These are phyloP conservation scores for Nebria ingens DNA, from an alignment of 1,140 invertebrate species.

Conservation along the genomic window DNA sequence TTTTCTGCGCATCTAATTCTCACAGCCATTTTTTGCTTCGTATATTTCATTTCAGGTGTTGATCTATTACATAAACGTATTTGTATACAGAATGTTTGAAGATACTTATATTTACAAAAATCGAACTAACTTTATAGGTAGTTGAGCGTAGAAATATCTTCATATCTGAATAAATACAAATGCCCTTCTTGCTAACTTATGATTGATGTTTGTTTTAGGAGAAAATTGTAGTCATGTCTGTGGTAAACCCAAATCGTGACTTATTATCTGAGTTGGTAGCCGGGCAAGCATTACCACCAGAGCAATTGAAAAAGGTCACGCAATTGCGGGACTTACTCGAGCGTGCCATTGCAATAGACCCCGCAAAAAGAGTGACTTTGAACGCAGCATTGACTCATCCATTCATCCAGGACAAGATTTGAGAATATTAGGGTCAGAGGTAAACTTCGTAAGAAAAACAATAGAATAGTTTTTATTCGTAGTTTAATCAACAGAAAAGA, in stretches of 20 bases:
- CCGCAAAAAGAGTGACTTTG: constrained; percentile 82
- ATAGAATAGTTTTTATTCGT: not conserved
- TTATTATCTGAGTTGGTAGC: constrained; percentile 79
- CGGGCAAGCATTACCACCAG: constrained; percentile 76
- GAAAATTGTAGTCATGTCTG: constrained; percentile 89
- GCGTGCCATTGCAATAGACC: constrained; percentile 86
- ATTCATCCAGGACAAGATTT: constrained; percentile 91
- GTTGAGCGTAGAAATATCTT: not conserved
- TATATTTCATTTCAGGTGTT: too few relatives aligned
- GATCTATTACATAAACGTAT: too few relatives aligned
- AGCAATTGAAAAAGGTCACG: constrained; percentile 79
- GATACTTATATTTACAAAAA: constrained; percentile 6
- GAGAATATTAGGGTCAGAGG: constrained; percentile 17
- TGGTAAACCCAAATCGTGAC: constrained; percentile 78
- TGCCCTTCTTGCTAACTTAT: constrained; percentile 1
- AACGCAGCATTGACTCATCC: constrained; percentile 92
- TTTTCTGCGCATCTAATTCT: too few relatives aligned
- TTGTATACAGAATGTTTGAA: too few relatives aligned
- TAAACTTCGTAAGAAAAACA: constrained; percentile 5
- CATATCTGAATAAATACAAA: not conserved
- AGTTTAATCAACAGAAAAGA: not conserved
- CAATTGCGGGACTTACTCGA: constrained; percentile 94
- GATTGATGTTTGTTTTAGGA: constrained; percentile 55
- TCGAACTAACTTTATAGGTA: not conserved
- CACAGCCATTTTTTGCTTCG: too few relatives aligned